Evolutionary conservation across 2,888 invertebrate species (phyloP), one percentile per base, ranked within the genome.

Genomic region (Amiota minor): DNA sequence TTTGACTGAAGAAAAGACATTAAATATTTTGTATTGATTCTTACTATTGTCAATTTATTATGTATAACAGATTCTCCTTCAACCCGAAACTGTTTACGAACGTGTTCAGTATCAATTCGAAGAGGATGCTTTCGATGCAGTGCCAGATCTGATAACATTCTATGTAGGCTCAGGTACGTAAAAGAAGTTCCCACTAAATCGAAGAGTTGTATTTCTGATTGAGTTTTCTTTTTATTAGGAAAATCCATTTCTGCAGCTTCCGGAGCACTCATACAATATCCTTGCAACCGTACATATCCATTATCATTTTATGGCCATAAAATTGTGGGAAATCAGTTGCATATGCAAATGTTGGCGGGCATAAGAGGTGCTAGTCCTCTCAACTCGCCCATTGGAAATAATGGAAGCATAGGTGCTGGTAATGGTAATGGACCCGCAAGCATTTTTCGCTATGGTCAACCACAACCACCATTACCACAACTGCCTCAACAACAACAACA

Each of bases 91-190:
- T 0, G 96, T 97, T 8, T 97, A 97, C 89, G 97, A 97, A 89
- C 92, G 95, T 80, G 94, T 97, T 47, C 96, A 97, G 88, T 98
- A 95, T 89, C 96, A 97, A 87, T 97, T 98, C 88, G 98, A 98
- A 89, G 97, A 97, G 86, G 96, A 97, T 88, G 94, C 96, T 0
- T 98, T 97, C 86, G 96, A 96, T 87, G 97, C 97, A 2, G 96
- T 98, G 20, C 95, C 97, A 0, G 97, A 97, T 89, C 92, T 98
- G 72, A 97, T 98, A 77, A 97, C 97, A 9, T 97, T 95, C 79
- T 98, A 98, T 88, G 97, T 98, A 35, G 96, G 96, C 1, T 96
- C 96, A 64, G 96, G 95, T 70, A 94, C 95, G 74, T 74, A 4
- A 14, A 14, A 50, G 12, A 1, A 67, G 16, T 14, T 10, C 35